A percentile compares a stretch with the other conserved stretches of the same genome.
Evolutionary conservation across 2,888 invertebrate species (phyloP).

Genomic region (Noctuana brunneofusca): DNA sequence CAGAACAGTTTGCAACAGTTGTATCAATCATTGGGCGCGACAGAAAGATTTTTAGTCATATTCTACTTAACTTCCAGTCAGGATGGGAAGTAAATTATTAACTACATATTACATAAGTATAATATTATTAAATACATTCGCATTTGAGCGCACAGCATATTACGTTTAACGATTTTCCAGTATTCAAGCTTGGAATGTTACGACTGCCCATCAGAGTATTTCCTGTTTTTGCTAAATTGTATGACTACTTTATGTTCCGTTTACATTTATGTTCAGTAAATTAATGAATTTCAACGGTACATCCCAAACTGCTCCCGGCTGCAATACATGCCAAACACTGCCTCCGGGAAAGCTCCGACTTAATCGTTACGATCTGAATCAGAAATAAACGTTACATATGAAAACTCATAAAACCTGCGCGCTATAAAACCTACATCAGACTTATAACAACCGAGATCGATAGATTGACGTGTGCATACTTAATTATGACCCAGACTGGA

Average conservation of each 20-base stretch:
- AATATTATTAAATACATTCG: no score
- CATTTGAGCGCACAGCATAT: not conserved
- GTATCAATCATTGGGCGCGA: no score
- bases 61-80: no score
- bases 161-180: not conserved
- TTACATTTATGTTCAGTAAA: constrained; percentile 38
- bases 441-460: constrained; percentile 36
- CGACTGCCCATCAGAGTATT: not conserved
- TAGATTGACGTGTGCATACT: constrained; percentile 37
- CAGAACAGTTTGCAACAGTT: no score
- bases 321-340: constrained; percentile 1
- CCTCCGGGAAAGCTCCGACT: not conserved
- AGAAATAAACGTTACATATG: not conserved
- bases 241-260: constrained; percentile 42
- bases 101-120: no score
- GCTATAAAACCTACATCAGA: constrained; percentile 35
- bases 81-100: no score
- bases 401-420: not conserved
- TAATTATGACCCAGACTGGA: constrained; percentile 53
- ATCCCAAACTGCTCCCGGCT: not conserved
- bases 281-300: constrained; percentile 11
- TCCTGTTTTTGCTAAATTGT: constrained; percentile 6
- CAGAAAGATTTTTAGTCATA: no score
- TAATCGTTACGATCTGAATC: not conserved
- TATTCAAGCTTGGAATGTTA: constrained; percentile 2